Percentiles rank a stretch among this genome's conserved stretches.
Conservation (phyloP, 2,888 invertebrate species). For the Athalia rosae region DNA sequence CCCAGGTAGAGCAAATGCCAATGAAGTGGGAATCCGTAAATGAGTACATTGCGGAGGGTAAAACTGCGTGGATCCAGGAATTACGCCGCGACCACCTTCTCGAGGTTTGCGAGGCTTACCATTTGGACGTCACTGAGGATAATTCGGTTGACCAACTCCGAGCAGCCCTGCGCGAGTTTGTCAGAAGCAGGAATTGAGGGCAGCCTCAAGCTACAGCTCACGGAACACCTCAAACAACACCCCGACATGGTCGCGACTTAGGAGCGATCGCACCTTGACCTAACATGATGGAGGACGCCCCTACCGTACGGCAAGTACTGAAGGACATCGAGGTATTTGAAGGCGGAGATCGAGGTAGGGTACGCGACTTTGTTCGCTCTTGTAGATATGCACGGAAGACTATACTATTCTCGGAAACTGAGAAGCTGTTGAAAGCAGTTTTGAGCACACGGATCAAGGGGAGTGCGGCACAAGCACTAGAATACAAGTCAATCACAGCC, state of each 20-base stretch:
- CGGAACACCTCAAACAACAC: neutral
- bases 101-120: neutral
- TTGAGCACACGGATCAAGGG: constrained; percentile 4
- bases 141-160: constrained; percentile 17
- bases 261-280: neutral
- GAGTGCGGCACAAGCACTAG: neutral
- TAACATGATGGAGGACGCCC: neutral
- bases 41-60: neutral
- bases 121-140: neutral
- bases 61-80: neutral
- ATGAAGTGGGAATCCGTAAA: neutral
- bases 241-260: neutral
- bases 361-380: constrained; percentile 13
- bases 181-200: neutral
- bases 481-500: neutral
- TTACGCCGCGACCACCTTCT: neutral
- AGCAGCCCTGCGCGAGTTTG: neutral
- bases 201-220: neutral
- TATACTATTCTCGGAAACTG: neutral
- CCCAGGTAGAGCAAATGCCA: neutral
- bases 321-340: constrained; percentile 14
- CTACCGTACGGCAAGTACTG: constrained; percentile 6
- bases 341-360: constrained; percentile 1
- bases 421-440: neutral
- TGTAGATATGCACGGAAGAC: constrained; percentile 14